Base-by-base conservation (phyloP, 2,888 invertebrate genomes). In the Nycteola revayana region DNA sequence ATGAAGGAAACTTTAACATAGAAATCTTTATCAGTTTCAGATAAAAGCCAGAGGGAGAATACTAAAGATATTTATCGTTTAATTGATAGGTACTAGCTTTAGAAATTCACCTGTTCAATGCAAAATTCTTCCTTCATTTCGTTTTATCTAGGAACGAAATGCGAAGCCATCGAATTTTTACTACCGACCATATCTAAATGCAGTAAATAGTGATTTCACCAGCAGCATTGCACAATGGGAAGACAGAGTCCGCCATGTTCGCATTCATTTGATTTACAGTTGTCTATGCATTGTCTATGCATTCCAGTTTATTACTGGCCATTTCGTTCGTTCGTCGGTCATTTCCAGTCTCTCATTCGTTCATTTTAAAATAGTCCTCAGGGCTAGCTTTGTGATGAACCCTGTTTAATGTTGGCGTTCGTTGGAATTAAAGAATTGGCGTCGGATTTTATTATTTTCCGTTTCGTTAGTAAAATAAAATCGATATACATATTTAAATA, bases 121-220 rank as follows among this genome's bases (percentile, higher is more conserved):
- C 14, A 5, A 14, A 14, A 14, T 14, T 14, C 14, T 14, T 14
- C 14, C 14, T 14, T 14, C 14, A 14, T 14, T 14, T 14, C 5
- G n/a, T n/a, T 55, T 57, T 57, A 60, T 60, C 57, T 51, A 29
- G 46, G 36, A 46, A 52, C 28, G 42, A 47, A 42, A 46, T 42
- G 34, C 8, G 20, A 20, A 18, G 38, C 29, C 25, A 29, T 38
- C 32, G 20, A 25, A 32, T 25, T 11, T 28, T 14, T 14, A 14
- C 2, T 18, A 14, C 11, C 5, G n/a, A 22, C 9, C 25, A 27
- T 11, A 25, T 10, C 10, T 10, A 27, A 21, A 21, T 7, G 21
- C 21, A 21, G n/a, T 31, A 30, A 27, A 20, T 14, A 14, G 9
- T 31, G 23, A 24, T 24, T 24, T 9, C 9, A 5, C 3, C 7